Evolutionary conservation across 2,797 vertebrate genomes (phyloP).

Genomic region (Cryptoprocta ferox): DNA sequence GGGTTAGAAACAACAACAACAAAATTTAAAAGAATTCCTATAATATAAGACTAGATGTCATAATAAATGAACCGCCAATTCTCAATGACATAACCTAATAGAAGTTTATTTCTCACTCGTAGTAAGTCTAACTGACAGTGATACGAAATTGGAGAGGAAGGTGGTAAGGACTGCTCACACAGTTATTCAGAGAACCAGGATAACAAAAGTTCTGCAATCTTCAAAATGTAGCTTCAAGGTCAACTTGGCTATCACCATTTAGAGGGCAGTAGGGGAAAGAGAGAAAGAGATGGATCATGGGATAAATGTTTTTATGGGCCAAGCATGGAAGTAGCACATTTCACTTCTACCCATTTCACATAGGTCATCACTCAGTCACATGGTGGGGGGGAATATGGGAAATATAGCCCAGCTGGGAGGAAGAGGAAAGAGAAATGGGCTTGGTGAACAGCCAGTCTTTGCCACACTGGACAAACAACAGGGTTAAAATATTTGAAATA

Average conservation of each 20-base stretch:
- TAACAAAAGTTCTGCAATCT: neutral
- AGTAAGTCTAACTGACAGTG: neutral
- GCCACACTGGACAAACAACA: neutral
- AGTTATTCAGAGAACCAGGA: neutral
- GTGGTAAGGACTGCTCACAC: neutral
- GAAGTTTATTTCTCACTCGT: neutral
- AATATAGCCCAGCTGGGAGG: neutral
- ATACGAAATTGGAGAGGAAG: neutral
- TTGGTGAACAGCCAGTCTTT: neutral
- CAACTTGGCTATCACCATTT: neutral
- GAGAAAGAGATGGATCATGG: neutral
- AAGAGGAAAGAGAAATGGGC: neutral
- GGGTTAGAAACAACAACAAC: neutral
- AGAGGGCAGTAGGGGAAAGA: neutral
- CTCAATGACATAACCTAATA: neutral
- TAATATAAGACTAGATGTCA: neutral
- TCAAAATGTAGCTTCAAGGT: neutral
- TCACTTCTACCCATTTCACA: neutral
- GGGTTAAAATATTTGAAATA: slow-evolving; percentile 39
- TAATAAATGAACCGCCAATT: neutral
- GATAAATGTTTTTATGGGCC: neutral
- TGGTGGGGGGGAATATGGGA: too few relatives aligned
- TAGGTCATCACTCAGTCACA: neutral
- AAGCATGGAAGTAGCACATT: neutral
- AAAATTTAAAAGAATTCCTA: neutral